Percentiles rank a stretch among this genome's conserved stretches.
Evolutionary conservation across 2,113 vertebrate species (phyloP).

Genomic region (Pelusios castaneus): DNA sequence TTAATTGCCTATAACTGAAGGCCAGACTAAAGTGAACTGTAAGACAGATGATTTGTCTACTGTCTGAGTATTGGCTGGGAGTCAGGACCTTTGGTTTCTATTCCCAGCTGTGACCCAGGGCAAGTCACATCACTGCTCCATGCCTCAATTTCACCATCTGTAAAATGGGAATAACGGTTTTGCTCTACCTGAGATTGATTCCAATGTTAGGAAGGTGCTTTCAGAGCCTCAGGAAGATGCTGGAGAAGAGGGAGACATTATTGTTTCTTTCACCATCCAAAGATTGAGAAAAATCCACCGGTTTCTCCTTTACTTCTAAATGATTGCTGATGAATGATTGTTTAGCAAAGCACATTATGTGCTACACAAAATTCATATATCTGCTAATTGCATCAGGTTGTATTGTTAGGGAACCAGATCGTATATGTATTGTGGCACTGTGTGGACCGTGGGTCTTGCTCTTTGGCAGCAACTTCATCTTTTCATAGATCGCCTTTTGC

Average conservation of each 20-base stretch:
- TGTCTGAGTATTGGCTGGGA: neutral
- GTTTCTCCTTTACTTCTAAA: too few species aligned
- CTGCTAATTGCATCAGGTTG: too few species aligned
- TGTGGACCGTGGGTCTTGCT: neutral
- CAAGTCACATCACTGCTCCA: rapidly evolving
- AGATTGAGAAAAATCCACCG: too few species aligned
- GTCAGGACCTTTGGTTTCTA: neutral
- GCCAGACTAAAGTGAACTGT: neutral
- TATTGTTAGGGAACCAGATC: too few species aligned
- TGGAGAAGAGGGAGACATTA: too few species aligned
- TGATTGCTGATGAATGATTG: too few species aligned
- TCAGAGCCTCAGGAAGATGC: too few species aligned
- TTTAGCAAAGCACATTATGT: too few species aligned
- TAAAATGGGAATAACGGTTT: neutral
- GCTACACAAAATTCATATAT: too few species aligned
- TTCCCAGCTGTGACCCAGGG: rapidly evolving
- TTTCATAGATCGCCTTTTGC: neutral
- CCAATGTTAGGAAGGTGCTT: neutral
- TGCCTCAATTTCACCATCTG: neutral
- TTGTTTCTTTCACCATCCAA: too few species aligned
- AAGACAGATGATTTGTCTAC: neutral
- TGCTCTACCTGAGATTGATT: neutral
- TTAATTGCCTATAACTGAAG: neutral
- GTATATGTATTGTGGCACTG: too few species aligned
- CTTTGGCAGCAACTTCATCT: neutral